Percentiles rank a stretch among this genome's conserved stretches.
Conservation (phyloP, 1,140 invertebrate species). For the Apis laboriosa region DNA sequence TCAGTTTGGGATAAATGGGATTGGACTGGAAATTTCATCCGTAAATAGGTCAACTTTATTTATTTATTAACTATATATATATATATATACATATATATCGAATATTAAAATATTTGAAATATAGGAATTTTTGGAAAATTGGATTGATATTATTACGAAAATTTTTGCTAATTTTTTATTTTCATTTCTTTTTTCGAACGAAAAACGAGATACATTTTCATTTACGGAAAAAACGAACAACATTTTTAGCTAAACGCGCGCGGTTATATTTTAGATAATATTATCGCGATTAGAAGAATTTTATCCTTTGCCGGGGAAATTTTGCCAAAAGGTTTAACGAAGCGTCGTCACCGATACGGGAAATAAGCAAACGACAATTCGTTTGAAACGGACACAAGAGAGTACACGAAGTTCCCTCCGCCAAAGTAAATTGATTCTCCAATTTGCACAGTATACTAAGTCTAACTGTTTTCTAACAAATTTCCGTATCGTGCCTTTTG, state of each 20-base stretch:
- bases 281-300: background rate
- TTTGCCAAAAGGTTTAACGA: conserved; percentile 2
- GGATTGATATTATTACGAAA: too few species aligned
- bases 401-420: conserved; percentile 41
- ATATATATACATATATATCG: background rate
- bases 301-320: too few species aligned
- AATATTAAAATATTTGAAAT: background rate
- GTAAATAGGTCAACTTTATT: background rate
- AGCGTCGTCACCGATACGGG: background rate
- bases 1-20: background rate
- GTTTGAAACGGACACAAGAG: background rate
- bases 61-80: background rate
- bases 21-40: background rate
- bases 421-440: conserved; percentile 58
- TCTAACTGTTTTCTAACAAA: conserved; percentile 21
- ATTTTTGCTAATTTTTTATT: too few species aligned
- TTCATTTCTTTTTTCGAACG: too few species aligned
- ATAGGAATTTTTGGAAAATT: too few species aligned
- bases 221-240: too few species aligned
- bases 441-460: conserved; percentile 47
- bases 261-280: background rate
- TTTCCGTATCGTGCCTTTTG: background rate
- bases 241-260: too few species aligned
- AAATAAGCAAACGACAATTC: conserved; percentile 3
- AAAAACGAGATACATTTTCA: too few species aligned